phyloP scores from a whole-genome alignment of 2,113 vertebrate genomes.

The Brachirus orientalis region DNA sequence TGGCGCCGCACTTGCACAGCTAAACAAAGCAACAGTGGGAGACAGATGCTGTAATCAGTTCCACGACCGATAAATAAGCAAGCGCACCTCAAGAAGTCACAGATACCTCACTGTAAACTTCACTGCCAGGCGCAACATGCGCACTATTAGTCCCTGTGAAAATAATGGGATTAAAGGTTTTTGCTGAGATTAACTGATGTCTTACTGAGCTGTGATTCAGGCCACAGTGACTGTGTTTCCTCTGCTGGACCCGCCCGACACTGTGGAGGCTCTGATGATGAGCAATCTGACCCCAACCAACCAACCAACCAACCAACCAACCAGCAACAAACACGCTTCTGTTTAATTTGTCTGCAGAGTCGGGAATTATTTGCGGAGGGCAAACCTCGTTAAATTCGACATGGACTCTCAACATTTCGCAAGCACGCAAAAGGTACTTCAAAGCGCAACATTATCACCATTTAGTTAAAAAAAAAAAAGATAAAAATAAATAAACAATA shows the following conservation, averaged over 20 bases:
- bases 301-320: constrained; percentile 50
- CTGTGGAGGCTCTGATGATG: constrained; percentile 27
- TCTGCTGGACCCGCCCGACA: not conserved
- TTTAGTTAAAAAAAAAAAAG: constrained; percentile 18
- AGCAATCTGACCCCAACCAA: constrained; percentile 50
- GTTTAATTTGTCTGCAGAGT: constrained; percentile 77
- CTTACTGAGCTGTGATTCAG: constrained; percentile 30
- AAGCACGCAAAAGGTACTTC: constrained; percentile 75
- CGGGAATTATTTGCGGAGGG: constrained; percentile 75
- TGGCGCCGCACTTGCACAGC: constrained; percentile 59
- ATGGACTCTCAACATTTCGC: constrained; percentile 80
- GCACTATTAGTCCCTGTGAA: constrained; percentile 16
- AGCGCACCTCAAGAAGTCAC: no score
- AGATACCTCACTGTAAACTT: not conserved
- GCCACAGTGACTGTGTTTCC: constrained; percentile 21
- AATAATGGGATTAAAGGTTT: constrained; percentile 54
- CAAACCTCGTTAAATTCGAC: constrained; percentile 79
- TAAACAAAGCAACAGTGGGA: not conserved
- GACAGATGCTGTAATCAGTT: constrained; percentile 20
- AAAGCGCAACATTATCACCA: constrained; percentile 62
- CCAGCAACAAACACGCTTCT: constrained; percentile 72
- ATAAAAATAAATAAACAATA: no score
- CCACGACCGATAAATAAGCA: not conserved
- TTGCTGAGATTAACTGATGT: constrained; percentile 34
- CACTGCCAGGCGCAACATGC: not conserved